Base-by-base conservation (phyloP, 2,113 vertebrate genomes). In the Pomatorhinus ruficollis region DNA sequence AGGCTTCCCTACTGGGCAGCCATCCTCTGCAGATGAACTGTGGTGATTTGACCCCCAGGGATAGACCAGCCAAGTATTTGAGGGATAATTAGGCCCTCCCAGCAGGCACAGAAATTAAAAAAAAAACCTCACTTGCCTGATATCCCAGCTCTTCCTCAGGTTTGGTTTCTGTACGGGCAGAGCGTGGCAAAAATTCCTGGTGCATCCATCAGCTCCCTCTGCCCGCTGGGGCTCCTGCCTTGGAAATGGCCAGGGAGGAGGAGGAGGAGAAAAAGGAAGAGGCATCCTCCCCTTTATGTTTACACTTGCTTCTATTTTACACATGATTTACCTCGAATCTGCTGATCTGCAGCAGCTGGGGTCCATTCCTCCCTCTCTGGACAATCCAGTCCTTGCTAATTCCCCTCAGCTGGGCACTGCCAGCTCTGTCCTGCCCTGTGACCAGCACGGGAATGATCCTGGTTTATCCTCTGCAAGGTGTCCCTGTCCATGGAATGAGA, bases 181-280 rank as follows among this genome's bases (percentile, higher is more conserved):
- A 3, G 0, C 0, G 0, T 4, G 12, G 50, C 44, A 69, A 30
- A 88, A 88, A 44, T 20, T 37, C 82, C 53, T 23, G 61, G 12
- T n/a, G 22, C 6, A 35, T 12, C 56, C 39, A 17, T 12, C 40
- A 13, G 50, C 1, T 50, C 27, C 68, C 21, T 90, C 37, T 37
- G 11, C 53, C 60, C 2, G 0, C 40, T 9, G 37, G 5, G 16
- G 5, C 0, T 65, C 52, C 75, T 31, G 37, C 50, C 60, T 23
- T 22, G 11, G 33, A 2, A 42, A 18, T 24, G 28, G 15, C 56
- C 71, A 56, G 33, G 4, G 1, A 39, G 16, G n/a, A 66, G 18
- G 8, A 24, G 1, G 0, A 44, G 1, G 0, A 54, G 18, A 11
- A 18, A 31, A 9, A 56, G 47, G 23, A 52, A 35, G 31, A 23